Conservation (phyloP, 2,113 vertebrate genomes). For the Engraulis encrasicolus region DNA sequence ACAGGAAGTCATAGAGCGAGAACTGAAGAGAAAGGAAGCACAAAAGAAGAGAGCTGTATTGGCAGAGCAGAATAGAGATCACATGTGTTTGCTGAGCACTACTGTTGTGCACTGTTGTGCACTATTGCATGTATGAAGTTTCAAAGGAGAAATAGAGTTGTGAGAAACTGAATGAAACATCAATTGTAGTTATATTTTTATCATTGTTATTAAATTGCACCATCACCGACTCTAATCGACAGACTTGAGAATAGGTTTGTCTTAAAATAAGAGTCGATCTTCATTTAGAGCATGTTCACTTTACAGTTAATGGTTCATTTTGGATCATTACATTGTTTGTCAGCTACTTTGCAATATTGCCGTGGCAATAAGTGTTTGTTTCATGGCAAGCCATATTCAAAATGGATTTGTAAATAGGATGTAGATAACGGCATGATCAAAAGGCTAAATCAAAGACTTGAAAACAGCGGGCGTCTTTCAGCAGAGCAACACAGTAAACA, state of each 20-base stretch:
- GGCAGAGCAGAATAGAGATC: not conserved
- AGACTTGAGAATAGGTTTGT: too few species aligned
- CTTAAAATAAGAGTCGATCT: too few species aligned
- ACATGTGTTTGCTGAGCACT: not conserved
- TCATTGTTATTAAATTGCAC: not conserved
- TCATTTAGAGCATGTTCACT: not conserved
- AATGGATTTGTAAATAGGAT: not conserved
- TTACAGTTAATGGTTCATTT: not conserved
- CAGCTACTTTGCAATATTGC: not conserved
- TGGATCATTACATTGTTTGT: not conserved
- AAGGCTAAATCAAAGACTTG: not conserved
- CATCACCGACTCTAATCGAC: too few species aligned
- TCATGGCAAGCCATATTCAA: not conserved
- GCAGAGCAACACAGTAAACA: not conserved
- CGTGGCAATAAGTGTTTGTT: not conserved
- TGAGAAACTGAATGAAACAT: not conserved
- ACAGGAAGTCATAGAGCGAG: slow-evolving; percentile 14
- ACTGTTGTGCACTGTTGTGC: too few species aligned
- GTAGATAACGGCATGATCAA: not conserved
- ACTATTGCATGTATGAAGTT: not conserved
- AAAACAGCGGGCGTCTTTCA: not conserved
- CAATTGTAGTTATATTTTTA: not conserved
- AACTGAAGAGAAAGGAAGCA: slow-evolving; percentile 1
- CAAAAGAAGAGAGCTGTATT: slow-evolving; percentile 14
- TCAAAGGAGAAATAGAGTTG: not conserved